Conservation (phyloP, 2,888 invertebrate species). For the Anaspis maculata region DNA sequence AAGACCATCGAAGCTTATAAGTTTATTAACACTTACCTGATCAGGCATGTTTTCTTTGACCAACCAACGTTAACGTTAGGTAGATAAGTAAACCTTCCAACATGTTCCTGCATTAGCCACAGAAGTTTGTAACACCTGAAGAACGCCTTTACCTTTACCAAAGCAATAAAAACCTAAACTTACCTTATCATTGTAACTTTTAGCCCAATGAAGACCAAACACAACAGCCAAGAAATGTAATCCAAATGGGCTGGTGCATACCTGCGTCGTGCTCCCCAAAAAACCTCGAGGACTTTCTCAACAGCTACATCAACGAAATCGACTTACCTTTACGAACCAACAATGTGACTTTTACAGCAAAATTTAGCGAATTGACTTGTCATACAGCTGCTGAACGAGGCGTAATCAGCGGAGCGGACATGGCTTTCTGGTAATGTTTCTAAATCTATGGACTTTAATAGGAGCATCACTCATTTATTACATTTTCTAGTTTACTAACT, state of each 20-base stretch:
- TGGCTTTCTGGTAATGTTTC: slow-evolving; percentile 39
- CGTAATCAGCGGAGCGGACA: slow-evolving; percentile 30
- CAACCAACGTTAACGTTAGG: no score
- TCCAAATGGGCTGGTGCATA: slow-evolving; percentile 29
- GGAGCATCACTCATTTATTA: background rate
- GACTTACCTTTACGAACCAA: slow-evolving; percentile 30
- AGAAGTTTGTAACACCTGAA: no score
- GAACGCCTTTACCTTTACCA: no score
- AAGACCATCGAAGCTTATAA: no score
- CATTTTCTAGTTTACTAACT: background rate
- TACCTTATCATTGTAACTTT: no score
- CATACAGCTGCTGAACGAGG: slow-evolving; percentile 27
- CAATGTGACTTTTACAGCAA: slow-evolving; percentile 27
- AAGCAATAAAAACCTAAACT: no score
- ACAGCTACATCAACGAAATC: slow-evolving; percentile 18
- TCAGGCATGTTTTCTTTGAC: no score
- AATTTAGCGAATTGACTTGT: slow-evolving; percentile 26
- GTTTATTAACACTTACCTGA: no score
- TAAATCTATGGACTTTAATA: no score
- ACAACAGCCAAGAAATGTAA: slow-evolving; percentile 26
- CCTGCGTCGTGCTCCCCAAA: slow-evolving; percentile 27
- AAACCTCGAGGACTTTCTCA: slow-evolving; percentile 23
- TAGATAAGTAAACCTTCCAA: no score
- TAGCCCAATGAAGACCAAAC: no score
- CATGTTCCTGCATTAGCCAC: no score